Evolutionary conservation across 2,888 invertebrate genomes (phyloP), one percentile per base, ranked within the genome.

Genomic region (Horisme vitalbata): DNA sequence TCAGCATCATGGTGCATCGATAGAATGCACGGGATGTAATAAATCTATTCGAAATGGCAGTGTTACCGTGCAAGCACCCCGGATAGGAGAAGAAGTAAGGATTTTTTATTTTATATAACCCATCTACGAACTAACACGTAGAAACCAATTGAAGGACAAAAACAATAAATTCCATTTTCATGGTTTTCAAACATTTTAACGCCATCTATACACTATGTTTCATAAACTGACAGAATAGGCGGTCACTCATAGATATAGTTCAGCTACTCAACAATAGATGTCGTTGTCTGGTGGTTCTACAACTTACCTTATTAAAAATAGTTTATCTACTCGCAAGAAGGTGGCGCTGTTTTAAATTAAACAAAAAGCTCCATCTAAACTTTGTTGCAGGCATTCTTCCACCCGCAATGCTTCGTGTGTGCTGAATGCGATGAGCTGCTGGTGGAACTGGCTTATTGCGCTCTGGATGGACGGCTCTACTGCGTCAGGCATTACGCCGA

Each of bases 401-500:
- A 99, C 84, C 97, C 98, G 2, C 93, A 94, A 41, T 99, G 99
- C 85, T 99, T 99, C 86, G 91, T 93, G 45, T 99, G 99, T 87
- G 90, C 92, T 61, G 93, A 94, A 45, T 99, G 99, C 88, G 93
- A 95, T 64, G 97, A 99, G 86, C 91, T 98, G 41, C 93, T 99
- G 50, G 98, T 99, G 52, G 99, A 99, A 86, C 93, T 99, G 69
- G 96, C 97, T 36, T 99, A 99, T 88, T 99, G 99, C 82, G 95
- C 95, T 56, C 92, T 96, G 77, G 96, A 97, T 64, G 96, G 96
- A 60, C 92, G 93, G 56, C 91, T 97, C 57, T 97, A 94, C 90
- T 98, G 98, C 85, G 97, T 97, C 73, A 92, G 98, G 56, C 99
- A 99, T 88, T 99, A 98, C 83, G 98, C 98, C 36, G 99, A 99